Evolutionary conservation across 2,888 invertebrate species (phyloP).

Genomic region (Scaptomyza flava): DNA sequence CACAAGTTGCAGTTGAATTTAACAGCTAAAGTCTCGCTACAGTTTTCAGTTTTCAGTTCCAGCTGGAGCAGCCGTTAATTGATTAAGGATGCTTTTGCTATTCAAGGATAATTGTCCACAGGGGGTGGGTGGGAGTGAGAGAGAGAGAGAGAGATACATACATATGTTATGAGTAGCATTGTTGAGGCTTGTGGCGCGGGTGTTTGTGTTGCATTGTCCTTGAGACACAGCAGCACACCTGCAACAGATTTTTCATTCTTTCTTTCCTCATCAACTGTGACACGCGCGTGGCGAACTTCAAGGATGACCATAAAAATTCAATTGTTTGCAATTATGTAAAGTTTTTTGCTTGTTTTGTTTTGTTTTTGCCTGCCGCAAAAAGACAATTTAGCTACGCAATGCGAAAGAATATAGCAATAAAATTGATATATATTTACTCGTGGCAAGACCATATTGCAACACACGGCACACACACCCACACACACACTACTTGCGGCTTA

Average conservation of each 20-base stretch:
- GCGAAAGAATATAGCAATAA: constrained; percentile 58
- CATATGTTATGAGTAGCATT: background rate
- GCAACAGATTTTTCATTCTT: constrained; percentile 24
- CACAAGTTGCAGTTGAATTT: constrained; percentile 12
- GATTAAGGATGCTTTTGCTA: constrained; percentile 53
- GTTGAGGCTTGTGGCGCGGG: constrained; percentile 8
- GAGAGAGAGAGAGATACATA: too few species aligned
- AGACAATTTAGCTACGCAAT: constrained; percentile 67
- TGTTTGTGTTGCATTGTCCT: constrained; percentile 37
- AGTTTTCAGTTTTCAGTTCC: constrained; percentile 22
- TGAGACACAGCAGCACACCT: constrained; percentile 42
- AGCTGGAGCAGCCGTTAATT: constrained; percentile 52
- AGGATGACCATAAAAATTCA: constrained; percentile 66
- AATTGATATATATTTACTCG: constrained; percentile 76
- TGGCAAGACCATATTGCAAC: constrained; percentile 55
- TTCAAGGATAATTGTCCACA: constrained; percentile 67
- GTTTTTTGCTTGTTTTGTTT: constrained; percentile 14
- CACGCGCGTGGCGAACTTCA: constrained; percentile 56
- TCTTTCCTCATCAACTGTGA: constrained; percentile 18
- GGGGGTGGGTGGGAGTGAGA: background rate
- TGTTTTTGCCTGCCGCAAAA: constrained; percentile 37
- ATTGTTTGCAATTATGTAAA: constrained; percentile 68
- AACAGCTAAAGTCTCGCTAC: background rate
- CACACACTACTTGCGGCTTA: background rate
- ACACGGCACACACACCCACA: background rate